Evolutionary conservation across 2,113 vertebrate species (phyloP).

Genomic region (Toxotes chatareus): DNA sequence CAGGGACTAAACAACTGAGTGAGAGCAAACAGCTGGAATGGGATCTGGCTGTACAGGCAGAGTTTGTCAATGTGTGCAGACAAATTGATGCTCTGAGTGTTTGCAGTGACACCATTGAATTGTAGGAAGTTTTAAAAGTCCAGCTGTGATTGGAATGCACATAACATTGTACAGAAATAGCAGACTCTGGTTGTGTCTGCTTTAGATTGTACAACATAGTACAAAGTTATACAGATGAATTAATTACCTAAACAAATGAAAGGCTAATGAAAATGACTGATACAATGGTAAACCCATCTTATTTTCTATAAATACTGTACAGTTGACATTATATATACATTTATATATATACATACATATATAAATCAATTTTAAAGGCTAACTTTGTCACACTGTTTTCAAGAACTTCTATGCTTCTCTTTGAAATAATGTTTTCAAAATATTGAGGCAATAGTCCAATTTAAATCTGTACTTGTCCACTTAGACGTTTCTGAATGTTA

Average conservation of each 20-base stretch:
- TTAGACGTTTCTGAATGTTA: conserved; percentile 8
- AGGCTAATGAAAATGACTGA: neutral
- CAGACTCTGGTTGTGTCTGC: neutral
- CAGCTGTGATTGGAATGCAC: conserved; percentile 11
- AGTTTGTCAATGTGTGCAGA: conserved; percentile 85
- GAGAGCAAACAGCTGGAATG: conserved; percentile 80
- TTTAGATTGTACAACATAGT: conserved; percentile 12
- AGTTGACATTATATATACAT: conserved; percentile 12
- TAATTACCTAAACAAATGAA: neutral
- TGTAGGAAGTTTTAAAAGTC: conserved; percentile 66
- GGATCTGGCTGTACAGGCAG: conserved; percentile 83
- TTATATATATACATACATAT: too few species aligned
- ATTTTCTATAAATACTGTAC: conserved; percentile 34
- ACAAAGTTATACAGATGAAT: neutral
- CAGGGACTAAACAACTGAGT: conserved; percentile 74
- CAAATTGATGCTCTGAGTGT: conserved; percentile 86
- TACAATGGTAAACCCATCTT: conserved; percentile 7
- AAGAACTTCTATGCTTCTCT: neutral
- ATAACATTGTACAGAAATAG: conserved; percentile 17
- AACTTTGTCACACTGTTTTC: neutral
- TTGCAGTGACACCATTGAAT: conserved; percentile 87
- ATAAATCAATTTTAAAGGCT: neutral
- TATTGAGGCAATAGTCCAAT: neutral
- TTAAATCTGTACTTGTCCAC: neutral
- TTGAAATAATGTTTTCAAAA: neutral